phyloP scores from a whole-genome alignment of 2,113 vertebrate species.

The Melanostigma gelatinosum region DNA sequence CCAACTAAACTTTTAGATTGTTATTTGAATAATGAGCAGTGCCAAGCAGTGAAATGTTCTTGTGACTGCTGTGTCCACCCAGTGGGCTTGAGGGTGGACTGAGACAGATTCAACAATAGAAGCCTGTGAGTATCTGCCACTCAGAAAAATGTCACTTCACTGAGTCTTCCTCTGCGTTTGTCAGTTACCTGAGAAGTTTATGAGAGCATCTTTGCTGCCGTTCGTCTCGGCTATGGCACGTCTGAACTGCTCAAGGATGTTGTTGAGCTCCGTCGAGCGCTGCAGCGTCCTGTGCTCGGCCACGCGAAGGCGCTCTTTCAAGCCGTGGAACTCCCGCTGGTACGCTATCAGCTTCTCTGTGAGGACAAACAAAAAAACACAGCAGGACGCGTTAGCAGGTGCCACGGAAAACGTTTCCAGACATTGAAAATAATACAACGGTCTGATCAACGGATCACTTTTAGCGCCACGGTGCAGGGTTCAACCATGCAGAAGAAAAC shows the following conservation, averaged over 20 bases:
- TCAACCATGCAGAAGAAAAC: neutral
- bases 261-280: slow-evolving; percentile 94
- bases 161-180: neutral
- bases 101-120: neutral
- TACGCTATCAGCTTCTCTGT: slow-evolving; percentile 95
- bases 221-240: slow-evolving; percentile 93
- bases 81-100: neutral
- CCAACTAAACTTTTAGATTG: neutral
- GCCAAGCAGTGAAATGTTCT: neutral
- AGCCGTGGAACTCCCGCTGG: slow-evolving; percentile 94
- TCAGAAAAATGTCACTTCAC: neutral
- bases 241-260: slow-evolving; percentile 93
- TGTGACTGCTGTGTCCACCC: neutral
- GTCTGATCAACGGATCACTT: neutral
- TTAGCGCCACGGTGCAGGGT: neutral
- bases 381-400: neutral
- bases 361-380: slow-evolving; percentile 19
- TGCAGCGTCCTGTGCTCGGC: slow-evolving; percentile 96
- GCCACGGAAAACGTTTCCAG: no score
- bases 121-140: neutral
- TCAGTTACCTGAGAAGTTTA: slow-evolving; percentile 89
- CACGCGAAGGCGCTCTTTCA: slow-evolving; percentile 96
- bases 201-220: slow-evolving; percentile 89
- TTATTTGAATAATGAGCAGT: neutral
- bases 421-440: neutral